phyloP scores from a whole-genome alignment of 2,888 invertebrate genomes.

The Luperina nickerlii region DNA sequence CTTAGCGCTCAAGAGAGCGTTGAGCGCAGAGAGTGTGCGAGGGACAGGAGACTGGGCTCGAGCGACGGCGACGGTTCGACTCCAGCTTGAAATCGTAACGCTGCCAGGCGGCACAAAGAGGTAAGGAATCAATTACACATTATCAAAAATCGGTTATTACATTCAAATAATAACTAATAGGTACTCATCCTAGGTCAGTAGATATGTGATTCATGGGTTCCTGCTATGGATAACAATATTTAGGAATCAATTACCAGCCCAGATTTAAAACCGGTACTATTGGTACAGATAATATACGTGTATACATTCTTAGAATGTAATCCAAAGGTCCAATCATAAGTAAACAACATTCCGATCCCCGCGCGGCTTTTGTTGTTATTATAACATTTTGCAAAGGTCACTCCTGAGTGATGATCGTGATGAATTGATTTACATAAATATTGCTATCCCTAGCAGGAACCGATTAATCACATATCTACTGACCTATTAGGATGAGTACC shows the following conservation, averaged over 20 bases:
- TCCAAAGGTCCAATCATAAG: constrained; percentile 4
- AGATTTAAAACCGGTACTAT: background rate
- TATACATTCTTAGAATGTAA: background rate
- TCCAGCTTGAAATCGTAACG: background rate
- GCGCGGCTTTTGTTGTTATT: constrained; percentile 23
- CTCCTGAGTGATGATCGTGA: constrained; percentile 12
- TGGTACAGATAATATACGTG: background rate
- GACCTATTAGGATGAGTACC: background rate
- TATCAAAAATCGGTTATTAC: too few species aligned
- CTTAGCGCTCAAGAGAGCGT: background rate
- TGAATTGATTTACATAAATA: constrained; percentile 30
- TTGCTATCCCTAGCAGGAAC: background rate
- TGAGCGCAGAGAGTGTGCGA: background rate
- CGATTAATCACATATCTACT: background rate
- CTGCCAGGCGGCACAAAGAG: background rate
- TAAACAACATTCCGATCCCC: constrained; percentile 28
- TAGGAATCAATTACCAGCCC: background rate
- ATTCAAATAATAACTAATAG: too few species aligned
- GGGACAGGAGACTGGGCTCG: too few species aligned
- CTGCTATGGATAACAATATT: too few species aligned
- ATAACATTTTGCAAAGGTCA: constrained; percentile 45
- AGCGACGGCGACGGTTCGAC: background rate
- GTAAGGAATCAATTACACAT: background rate
- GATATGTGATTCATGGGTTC: too few species aligned
- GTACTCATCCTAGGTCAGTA: too few species aligned